Evolutionary conservation across 2,113 vertebrate species (phyloP).

Genomic region (Saguinus midas): DNA sequence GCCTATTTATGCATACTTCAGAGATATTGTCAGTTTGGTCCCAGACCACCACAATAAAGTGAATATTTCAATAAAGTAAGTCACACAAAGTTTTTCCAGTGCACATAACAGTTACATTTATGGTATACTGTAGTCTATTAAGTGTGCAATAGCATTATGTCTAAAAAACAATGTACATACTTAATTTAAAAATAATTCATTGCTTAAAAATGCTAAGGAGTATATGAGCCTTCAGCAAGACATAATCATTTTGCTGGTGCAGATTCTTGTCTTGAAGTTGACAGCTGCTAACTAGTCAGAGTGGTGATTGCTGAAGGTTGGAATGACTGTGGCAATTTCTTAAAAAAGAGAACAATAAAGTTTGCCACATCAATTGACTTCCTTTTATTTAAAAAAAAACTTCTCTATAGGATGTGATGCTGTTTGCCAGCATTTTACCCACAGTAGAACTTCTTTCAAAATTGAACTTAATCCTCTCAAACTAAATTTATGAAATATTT

Average conservation of each 20-base stretch:
- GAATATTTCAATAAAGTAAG: background rate
- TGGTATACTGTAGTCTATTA: background rate
- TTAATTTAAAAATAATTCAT: background rate
- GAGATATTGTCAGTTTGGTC: background rate
- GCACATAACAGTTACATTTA: background rate
- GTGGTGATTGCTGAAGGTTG: background rate
- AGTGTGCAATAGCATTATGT: background rate
- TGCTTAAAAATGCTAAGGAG: background rate
- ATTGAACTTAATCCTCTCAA: background rate
- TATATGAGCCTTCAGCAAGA: background rate
- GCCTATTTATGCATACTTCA: background rate
- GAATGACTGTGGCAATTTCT: background rate
- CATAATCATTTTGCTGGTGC: background rate
- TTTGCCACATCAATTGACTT: background rate
- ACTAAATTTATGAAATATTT: background rate
- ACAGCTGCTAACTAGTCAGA: background rate
- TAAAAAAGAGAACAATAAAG: background rate
- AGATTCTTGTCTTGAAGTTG: background rate
- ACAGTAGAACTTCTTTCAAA: background rate
- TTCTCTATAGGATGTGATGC: background rate
- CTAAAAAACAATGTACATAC: background rate
- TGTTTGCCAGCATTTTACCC: background rate
- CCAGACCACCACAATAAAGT: background rate
- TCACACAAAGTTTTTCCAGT: background rate
- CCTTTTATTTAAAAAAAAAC: background rate